Evolutionary conservation across 2,113 vertebrate species (phyloP), one percentile per base, ranked within the genome.

Genomic region (Microcebus lehilahytsara): DNA sequence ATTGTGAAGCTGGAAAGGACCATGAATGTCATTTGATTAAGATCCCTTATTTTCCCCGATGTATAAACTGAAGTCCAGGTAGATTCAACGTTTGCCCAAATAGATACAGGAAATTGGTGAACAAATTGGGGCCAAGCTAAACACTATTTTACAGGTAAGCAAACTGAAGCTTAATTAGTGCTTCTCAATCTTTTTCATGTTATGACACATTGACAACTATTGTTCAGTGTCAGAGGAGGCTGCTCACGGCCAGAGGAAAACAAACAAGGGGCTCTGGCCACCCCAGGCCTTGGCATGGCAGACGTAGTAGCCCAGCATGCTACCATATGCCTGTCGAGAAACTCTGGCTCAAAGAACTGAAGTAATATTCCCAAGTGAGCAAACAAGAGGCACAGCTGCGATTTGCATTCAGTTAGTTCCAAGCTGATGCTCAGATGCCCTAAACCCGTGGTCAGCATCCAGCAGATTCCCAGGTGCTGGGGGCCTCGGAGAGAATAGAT

Each of bases 281-380:
- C 30, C 32, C 10, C 51, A 23, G 34, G 40, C 49, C 66, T 62
- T 64, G 37, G 34, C 22, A 9, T 16, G 20, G 71, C 64, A 27
- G 42, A 17, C 1, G 4, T 13, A 7, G 37, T 56, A 11, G 51
- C 75, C 30, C 16, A 27, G 64, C 20, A 20, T 22, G 34, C 46
- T n/a, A 16, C 32, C 3, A 22, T 6, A 0, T 32, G 19, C 22
- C 25, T 9, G 8, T 19, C 0, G 0, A 46, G 77, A 84, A 91
- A 32, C 51, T 25, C 42, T 40, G n/a, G 30, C 46, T 53, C 8
- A 67, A 17, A 40, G 27, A 74, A 37, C 14, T 1, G 7, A 58
- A 46, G 20, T 64, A 13, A 6, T 4, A 1, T 62, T 74, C 66
- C 11, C 14, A 27, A 69, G 40, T 56, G 4, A 46, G 49, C 49